Evolutionary conservation across 2,113 vertebrate species (phyloP), one percentile per base, ranked within the genome.

Genomic region (Strix aluco): DNA sequence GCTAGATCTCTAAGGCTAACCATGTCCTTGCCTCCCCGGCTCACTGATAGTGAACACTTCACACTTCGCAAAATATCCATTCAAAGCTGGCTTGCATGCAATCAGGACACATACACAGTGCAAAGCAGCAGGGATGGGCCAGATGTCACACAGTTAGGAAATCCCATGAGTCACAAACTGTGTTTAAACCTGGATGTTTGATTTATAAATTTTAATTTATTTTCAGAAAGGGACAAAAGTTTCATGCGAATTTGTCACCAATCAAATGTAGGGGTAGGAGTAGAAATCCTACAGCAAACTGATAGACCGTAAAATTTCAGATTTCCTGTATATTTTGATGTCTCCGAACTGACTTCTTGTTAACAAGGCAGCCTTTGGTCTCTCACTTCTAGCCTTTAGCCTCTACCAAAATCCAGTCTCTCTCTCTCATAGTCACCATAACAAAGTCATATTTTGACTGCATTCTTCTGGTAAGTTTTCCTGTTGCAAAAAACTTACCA

Each of bases 301-400:
- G 30, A 73, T 0, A 42, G 57, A 70, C 10, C 0, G 0, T 2
- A 65, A 26, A 27, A 79, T 73, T 92, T 73, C 70, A 73, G 20
- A 54, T 54, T 71, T 67, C 57, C 5, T 13, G 14, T 17, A 1
- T 23, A 42, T 87, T 63, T 57, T 61, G 17, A 17, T n/a, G 36
- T 54, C 57, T 78, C 63, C 54, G 20, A 82, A 86, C 11, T 36
- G 46, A 72, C 17, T 78, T 70, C 26, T 66, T 59, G 12, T 29
- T 62, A 74, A 66, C 18, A 69, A 88, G 44, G 47, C 44, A 65
- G 40, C 61, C 22, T 62, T 71, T 23, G 18, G 34, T 62, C 34
- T 79, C 51, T 44, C 38, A 51, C 36, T 91, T 78, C 46, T 23
- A 65, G 54, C 44, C 44, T 63, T 63, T 42, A 58, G 19, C 52